A percentile compares a stretch with the other conserved stretches of the same genome.
Conservation (phyloP, 92 coral and sea anemone species). For the Paragorgia papillata region DNA sequence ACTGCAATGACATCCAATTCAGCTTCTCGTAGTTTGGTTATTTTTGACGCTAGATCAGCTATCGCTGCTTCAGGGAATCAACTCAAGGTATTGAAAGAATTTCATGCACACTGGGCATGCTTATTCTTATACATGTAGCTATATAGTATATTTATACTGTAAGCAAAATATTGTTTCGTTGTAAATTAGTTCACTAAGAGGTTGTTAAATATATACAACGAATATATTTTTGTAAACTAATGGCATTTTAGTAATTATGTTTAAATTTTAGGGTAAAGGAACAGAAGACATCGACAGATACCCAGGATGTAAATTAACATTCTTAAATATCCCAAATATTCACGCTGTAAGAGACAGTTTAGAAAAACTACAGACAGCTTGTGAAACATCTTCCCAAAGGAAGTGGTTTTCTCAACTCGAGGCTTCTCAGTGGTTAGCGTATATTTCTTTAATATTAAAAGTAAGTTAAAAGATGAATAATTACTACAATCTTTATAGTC, state of each 20-base stretch:
- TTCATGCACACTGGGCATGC: neutral
- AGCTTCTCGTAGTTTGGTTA: slow-evolving; percentile 71
- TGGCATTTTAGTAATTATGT: neutral
- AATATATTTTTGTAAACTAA: too few relatives aligned
- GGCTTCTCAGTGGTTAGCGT: slow-evolving; percentile 97
- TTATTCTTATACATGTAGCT: neutral
- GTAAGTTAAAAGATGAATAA: slow-evolving; percentile 42
- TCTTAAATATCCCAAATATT: slow-evolving; percentile 90
- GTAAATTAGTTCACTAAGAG: too few relatives aligned
- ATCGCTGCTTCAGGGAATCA: slow-evolving; percentile 98
- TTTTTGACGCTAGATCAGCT: slow-evolving; percentile 93
- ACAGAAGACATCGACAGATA: slow-evolving; percentile 95
- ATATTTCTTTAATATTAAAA: slow-evolving; percentile 85
- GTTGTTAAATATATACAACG: too few relatives aligned
- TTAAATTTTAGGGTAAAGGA: slow-evolving; percentile 80
- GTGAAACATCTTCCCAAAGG: slow-evolving; percentile 93
- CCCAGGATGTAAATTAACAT: slow-evolving; percentile 88
- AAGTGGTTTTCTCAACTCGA: slow-evolving; percentile 98
- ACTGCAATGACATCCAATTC: slow-evolving; percentile 77
- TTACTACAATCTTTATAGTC: too few relatives aligned
- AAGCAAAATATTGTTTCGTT: too few relatives aligned
- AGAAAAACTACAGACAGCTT: slow-evolving; percentile 87
- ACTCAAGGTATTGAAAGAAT: slow-evolving; percentile 62
- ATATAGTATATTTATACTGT: too few relatives aligned
- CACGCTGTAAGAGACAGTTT: slow-evolving; percentile 97